These are phyloP conservation scores for Xanthorhoe designata DNA, from an alignment of 2,888 invertebrate genomes.

Conservation along the genomic window DNA sequence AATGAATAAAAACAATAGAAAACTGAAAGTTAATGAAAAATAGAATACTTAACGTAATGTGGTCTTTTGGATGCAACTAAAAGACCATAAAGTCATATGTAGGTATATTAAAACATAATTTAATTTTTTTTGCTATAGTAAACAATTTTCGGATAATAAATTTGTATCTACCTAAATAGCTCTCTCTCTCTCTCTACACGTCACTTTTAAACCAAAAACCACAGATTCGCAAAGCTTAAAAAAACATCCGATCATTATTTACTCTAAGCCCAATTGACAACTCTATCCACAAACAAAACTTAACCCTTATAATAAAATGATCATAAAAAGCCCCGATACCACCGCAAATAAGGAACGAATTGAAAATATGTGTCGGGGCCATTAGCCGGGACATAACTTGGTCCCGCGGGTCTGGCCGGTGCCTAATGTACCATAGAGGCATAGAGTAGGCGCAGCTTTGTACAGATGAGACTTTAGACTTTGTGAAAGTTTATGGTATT, in stretches of 20 bases:
- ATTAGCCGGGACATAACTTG: constrained; percentile 54
- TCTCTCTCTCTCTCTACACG: not conserved
- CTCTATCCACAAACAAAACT: constrained; percentile 30
- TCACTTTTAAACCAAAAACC: not conserved
- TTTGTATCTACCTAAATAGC: no score
- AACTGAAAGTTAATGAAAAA: no score
- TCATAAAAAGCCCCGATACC: constrained; percentile 51
- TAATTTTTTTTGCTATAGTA: no score
- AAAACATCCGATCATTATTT: constrained; percentile 15
- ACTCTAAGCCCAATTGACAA: constrained; percentile 23
- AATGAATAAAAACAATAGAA: no score
- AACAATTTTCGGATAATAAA: no score
- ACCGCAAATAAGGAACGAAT: constrained; percentile 62
- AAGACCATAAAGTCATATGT: no score
- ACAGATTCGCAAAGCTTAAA: no score
- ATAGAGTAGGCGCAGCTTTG: not conserved
- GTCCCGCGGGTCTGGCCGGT: constrained; percentile 60
- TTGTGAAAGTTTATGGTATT: not conserved
- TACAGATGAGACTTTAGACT: constrained; percentile 17
- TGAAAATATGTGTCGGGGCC: constrained; percentile 74
- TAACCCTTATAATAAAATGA: constrained; percentile 38
- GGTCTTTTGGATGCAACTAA: no score
- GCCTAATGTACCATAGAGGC: constrained; percentile 62
- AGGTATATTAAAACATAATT: no score
- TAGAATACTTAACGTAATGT: no score